Evolutionary conservation across 37 sponge, comb jelly and placozoan genomes (phyloP), one percentile per base, ranked within the genome.

Genomic region (Axinella damicornis): DNA sequence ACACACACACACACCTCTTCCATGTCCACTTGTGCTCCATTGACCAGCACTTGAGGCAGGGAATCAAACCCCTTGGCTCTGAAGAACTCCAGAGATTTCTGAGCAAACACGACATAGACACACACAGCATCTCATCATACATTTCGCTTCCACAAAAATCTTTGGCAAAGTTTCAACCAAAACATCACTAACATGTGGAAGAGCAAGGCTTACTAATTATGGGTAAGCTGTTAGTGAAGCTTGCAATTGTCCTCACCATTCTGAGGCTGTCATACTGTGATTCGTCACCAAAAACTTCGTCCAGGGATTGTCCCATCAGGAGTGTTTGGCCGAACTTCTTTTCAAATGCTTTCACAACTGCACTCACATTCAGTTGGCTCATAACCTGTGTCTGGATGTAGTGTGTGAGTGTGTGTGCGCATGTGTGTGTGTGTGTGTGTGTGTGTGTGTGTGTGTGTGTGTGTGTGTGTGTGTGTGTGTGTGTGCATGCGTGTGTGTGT

Each of bases 1-100:
- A 9, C 46, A 4, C 46, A 12, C 4, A 9, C 4, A 4, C 46
- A 46, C 6, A 83, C 87, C 80, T 77, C 87, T 2, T 84, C 74
- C 54, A 73, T 2, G 64, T 86, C 57, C 59, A 96, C 36, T 57
- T 80, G 91, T 19, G 86, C 85, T 24, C 96, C 96, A 81, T 96
- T 96, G 30, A 96, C 65, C 36, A 93, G 37, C 22, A 94, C 69
- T 65, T 87, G 91, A 55, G 94, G 96, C 2, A 83, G 30, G 27
- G 36, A 28, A 34, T 53, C 65, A n/a, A 96, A 30, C 5, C 96
- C 96, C 75, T 82, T 84, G 12, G 70, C 64, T 17, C 1, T 0
- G 36, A 89, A 88, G 64, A 95, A 95, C 60, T 37, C 79, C 13
- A 15, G 27, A 9, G 79, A 21, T 63, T 84, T 71, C 88, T 90